Conservation (phyloP, 2,113 vertebrate species). For the Solenodon paradoxus region DNA sequence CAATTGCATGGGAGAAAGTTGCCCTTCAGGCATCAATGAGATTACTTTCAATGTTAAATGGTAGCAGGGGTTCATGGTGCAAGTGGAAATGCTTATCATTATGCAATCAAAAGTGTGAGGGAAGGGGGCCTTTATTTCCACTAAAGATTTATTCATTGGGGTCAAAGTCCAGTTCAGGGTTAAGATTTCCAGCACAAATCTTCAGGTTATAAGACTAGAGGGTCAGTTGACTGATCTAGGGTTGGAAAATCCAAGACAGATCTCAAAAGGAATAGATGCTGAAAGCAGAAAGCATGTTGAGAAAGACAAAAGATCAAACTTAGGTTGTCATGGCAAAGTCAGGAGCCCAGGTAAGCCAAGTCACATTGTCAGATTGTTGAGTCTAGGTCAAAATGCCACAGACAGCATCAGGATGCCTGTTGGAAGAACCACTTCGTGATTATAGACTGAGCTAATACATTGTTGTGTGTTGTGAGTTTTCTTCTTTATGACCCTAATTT, state of each 20-base stretch:
- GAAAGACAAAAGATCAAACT: slow-evolving; percentile 42
- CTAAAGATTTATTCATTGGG: neutral
- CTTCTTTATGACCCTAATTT: neutral
- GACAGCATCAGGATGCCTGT: neutral
- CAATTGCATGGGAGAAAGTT: slow-evolving; percentile 37
- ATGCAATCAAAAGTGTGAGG: neutral
- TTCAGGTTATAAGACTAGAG: neutral
- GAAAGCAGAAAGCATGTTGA: slow-evolving; percentile 20
- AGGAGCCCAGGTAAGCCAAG: neutral
- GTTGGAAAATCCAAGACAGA: slow-evolving; percentile 29
- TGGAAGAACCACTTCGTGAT: neutral
- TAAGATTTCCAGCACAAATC: slow-evolving; percentile 43
- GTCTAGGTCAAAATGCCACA: neutral
- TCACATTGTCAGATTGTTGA: neutral
- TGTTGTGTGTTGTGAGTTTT: neutral
- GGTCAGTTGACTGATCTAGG: neutral
- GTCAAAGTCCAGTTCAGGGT: slow-evolving; percentile 20
- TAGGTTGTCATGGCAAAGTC: slow-evolving; percentile 36
- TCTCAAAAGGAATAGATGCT: slow-evolving; percentile 12
- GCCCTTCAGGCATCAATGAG: slow-evolving; percentile 24
- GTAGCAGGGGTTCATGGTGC: neutral
- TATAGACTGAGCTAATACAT: neutral
- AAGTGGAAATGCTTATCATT: neutral
- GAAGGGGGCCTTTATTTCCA: neutral
- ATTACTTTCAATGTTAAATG: slow-evolving; percentile 41